Conservation (phyloP, 2,113 vertebrate genomes). For the Dasyurus viverrinus region DNA sequence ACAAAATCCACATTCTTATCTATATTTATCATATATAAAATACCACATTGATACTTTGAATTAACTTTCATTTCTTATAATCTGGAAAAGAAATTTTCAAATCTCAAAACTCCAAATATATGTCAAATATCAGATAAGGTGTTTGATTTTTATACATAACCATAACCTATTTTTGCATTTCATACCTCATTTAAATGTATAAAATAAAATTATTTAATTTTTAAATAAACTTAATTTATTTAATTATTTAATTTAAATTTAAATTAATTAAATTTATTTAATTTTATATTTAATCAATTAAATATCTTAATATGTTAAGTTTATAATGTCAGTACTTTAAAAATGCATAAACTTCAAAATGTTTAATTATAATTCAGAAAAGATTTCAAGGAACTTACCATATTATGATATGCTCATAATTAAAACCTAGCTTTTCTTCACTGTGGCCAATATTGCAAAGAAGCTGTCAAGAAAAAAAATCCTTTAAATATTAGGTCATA, state of each 20-base stretch:
- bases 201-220: constrained; percentile 34
- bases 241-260: too few species aligned
- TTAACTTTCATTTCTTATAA: constrained; percentile 35
- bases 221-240: too few species aligned
- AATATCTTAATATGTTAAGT: background rate
- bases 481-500: background rate
- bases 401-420: constrained; percentile 97
- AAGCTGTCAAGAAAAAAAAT: constrained; percentile 87
- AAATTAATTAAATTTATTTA: too few species aligned
- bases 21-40: constrained; percentile 9
- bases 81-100: constrained; percentile 4
- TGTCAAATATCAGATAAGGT: constrained; percentile 38
- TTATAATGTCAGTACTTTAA: constrained; percentile 21
- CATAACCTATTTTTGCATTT: constrained; percentile 40
- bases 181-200: background rate
- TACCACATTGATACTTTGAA: background rate
- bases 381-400: constrained; percentile 88
- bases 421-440: constrained; percentile 97
- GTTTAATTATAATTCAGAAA: constrained; percentile 12
- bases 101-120: constrained; percentile 8
- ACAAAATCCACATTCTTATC: background rate
- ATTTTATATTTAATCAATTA: background rate
- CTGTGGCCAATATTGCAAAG: constrained; percentile 94
- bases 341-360: constrained; percentile 37
- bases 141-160: constrained; percentile 19